Conservation (phyloP, 2,113 vertebrate genomes). For the Datnioides undecimradiatus region DNA sequence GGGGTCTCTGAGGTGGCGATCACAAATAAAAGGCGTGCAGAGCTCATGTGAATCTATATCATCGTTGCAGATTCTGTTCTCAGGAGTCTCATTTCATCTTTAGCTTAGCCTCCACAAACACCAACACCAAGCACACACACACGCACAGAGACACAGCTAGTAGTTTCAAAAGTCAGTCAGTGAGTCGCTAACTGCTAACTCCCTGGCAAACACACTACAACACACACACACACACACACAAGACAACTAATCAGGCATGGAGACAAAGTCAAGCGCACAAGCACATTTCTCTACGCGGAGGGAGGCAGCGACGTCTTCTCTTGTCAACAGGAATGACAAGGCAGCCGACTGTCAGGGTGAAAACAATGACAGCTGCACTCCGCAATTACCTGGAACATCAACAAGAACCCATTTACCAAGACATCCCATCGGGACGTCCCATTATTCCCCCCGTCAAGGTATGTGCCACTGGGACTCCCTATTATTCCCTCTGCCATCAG, state of each 20-base stretch:
- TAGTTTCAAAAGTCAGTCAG: background rate
- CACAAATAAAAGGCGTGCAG: background rate
- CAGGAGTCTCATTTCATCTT: background rate
- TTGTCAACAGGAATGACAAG: slow-evolving; percentile 12
- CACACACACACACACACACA: background rate
- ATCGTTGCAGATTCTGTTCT: background rate
- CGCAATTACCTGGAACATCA: slow-evolving; percentile 48
- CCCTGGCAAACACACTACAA: background rate
- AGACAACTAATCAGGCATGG: background rate
- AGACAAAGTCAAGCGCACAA: background rate
- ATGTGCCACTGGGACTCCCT: slow-evolving; percentile 6
- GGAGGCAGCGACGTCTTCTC: background rate
- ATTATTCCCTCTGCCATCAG: slow-evolving; percentile 9
- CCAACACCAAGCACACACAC: background rate
- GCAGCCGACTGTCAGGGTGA: background rate
- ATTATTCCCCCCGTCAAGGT: slow-evolving; percentile 37
- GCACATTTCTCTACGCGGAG: background rate
- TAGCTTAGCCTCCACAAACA: background rate
- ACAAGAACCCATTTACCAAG: slow-evolving; percentile 39
- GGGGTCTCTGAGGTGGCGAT: background rate
- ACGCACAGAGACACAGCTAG: background rate
- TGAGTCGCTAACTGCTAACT: background rate
- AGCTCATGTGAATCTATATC: background rate
- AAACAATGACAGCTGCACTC: slow-evolving; percentile 40
- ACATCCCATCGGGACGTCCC: slow-evolving; percentile 8